Evolutionary conservation across 2,888 invertebrate species (phyloP), one percentile per base, ranked within the genome.

Genomic region (Antheraea assamensis): DNA sequence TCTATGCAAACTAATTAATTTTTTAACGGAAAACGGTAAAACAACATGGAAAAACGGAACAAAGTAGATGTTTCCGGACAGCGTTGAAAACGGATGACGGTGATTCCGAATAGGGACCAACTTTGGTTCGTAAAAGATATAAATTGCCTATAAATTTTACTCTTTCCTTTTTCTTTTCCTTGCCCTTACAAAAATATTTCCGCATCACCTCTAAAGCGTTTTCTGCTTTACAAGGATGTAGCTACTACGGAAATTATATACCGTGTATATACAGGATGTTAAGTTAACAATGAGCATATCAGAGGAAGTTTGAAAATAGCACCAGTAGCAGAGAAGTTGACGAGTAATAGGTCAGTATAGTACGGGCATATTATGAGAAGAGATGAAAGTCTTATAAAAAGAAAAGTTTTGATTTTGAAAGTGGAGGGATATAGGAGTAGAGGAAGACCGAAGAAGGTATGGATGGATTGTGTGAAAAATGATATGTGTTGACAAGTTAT

Each of bases 31-130:
- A 78, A 80, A 76, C 76, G 75, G 75, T 76, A 77, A 73, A 78
- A 79, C 75, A 77, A 79, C 73, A 74, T 72, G 74, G 76, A 74
- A 42, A 81, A 81, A 77, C 49, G 72, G 72, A 72, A 70, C 35
- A 71, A 72, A 74, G 71, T 71, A 64, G 31, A 58, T 35, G 71
- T 61, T 52, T 74, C 19, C 73, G 76, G 42, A 66, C 70, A 72
- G 35, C 35, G 64, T n/a, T 49, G 73, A 24, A 68, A 72, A 75
- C 73, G 75, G 72, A 70, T 73, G 78, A 74, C 72, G 75, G 64
- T 73, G 75, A 77, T 76, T 74, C 77, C 75, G 78, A 78, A 76
- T 78, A 79, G 79, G 76, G 75, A 78, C 78, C 77, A 80, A 81
- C 75, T 79, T 73, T 68, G 35, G 35, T 68, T 35, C 35, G 68